phyloP scores from a whole-genome alignment of 2,888 invertebrate genomes.

The Drepanosiphum platanoidis region DNA sequence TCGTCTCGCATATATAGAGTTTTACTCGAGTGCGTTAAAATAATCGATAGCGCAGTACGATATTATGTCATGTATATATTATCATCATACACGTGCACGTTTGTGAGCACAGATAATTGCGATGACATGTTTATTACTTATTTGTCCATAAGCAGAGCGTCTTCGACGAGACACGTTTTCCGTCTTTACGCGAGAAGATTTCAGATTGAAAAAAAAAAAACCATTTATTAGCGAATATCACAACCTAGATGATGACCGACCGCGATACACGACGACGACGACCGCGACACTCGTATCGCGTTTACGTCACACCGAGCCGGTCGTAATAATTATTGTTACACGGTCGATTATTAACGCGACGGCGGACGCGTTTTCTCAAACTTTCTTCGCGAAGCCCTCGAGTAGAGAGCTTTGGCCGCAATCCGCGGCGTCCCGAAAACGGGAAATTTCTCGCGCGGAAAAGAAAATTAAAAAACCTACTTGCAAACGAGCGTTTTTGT shows the following conservation, averaged over 20 bases:
- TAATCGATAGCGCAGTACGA: background rate
- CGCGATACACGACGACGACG: background rate
- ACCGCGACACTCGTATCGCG: background rate
- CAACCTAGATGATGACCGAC: background rate
- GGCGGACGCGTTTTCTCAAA: no score
- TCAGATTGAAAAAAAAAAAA: background rate
- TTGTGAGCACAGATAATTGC: background rate
- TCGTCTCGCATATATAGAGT: no score
- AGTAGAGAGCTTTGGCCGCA: no score
- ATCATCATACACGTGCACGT: no score
- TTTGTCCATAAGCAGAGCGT: background rate
- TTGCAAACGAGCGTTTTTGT: no score
- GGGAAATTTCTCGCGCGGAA: no score
- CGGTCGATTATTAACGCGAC: no score
- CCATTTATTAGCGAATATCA: background rate
- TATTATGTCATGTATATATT: background rate
- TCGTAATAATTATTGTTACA: no score
- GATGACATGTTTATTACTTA: conserved; percentile 35
- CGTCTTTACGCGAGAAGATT: background rate
- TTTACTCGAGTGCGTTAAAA: background rate
- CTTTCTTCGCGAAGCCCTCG: no score
- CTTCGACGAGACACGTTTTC: background rate
- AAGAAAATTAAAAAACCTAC: no score
- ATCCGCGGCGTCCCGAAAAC: no score
- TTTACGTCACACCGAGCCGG: no score